Evolutionary conservation across 1,140 invertebrate species (phyloP).

Genomic region (Drosophila pallidifrons): DNA sequence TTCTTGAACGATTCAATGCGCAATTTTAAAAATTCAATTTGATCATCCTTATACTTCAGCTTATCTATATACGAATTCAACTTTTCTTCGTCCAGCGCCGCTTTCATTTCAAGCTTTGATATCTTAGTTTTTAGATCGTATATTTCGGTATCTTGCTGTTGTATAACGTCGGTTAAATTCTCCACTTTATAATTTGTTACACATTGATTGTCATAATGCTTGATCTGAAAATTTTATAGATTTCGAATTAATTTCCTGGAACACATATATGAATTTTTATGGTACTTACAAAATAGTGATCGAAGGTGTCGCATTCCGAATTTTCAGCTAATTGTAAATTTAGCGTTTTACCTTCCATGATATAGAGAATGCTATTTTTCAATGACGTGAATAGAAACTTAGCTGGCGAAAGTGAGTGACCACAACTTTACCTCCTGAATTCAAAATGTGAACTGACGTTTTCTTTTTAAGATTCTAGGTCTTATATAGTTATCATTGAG

Average conservation of each 20-base stretch:
- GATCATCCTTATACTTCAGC: constrained; percentile 11
- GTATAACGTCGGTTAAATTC: not conserved
- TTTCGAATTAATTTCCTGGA: not conserved
- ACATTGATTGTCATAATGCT: not conserved
- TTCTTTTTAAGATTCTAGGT: too few relatives aligned
- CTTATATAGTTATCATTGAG: too few relatives aligned
- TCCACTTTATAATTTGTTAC: not conserved
- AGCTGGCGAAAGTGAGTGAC: too few relatives aligned
- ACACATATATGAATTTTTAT: not conserved
- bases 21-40: constrained; percentile 7
- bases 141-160: constrained; percentile 1
- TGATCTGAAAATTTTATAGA: not conserved
- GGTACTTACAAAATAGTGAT: not conserved
- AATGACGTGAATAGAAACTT: too few relatives aligned
- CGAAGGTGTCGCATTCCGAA: not conserved
- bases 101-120: constrained; percentile 15
- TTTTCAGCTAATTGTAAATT: constrained; percentile 22
- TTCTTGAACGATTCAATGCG: not conserved
- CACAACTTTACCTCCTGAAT: too few relatives aligned
- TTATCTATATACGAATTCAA: constrained; percentile 17
- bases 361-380: too few relatives aligned
- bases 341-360: constrained; percentile 16
- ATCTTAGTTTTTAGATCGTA: not conserved
- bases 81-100: not conserved
- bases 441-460: too few relatives aligned